phyloP scores from a whole-genome alignment of 2,888 invertebrate species.

The Acrobeloides nanus region DNA sequence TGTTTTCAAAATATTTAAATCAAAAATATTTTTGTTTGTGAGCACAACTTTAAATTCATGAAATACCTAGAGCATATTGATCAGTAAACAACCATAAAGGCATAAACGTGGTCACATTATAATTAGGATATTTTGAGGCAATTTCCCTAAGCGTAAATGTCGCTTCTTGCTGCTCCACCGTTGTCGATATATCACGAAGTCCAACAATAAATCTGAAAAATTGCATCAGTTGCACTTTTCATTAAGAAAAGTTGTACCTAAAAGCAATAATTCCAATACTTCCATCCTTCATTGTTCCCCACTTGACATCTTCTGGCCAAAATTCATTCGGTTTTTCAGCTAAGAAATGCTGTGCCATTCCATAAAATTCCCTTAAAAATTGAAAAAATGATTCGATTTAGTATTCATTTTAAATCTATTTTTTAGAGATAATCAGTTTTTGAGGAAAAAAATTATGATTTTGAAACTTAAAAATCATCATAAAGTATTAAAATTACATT shows the following conservation, averaged over 20 bases:
- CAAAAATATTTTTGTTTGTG: too few relatives aligned
- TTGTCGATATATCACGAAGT: conserved; percentile 45
- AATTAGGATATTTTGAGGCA: conserved; percentile 37
- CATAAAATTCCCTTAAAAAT: conserved; percentile 40
- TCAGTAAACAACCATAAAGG: conserved; percentile 54
- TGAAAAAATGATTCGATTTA: too few relatives aligned
- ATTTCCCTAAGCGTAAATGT: conserved; percentile 41
- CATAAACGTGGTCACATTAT: conserved; percentile 54
- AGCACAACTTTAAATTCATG: too few relatives aligned
- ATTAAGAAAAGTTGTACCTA: too few relatives aligned
- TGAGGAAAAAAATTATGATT: too few relatives aligned
- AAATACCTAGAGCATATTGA: conserved; percentile 52
- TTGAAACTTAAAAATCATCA: too few relatives aligned
- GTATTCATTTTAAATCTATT: too few relatives aligned
- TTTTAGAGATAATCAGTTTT: too few relatives aligned
- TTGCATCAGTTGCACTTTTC: conserved; percentile 11
- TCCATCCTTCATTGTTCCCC: conserved; percentile 29
- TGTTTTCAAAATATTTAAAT: too few relatives aligned
- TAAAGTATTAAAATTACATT: too few relatives aligned
- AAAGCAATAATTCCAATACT: conserved; percentile 12
- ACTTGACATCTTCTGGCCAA: conserved; percentile 47
- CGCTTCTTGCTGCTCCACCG: conserved; percentile 47
- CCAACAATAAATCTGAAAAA: conserved; percentile 46
- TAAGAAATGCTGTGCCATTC: conserved; percentile 41
- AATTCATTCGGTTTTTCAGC: conserved; percentile 35